Conservation (phyloP, 2,113 vertebrate genomes). For the Nycticorax nycticorax region DNA sequence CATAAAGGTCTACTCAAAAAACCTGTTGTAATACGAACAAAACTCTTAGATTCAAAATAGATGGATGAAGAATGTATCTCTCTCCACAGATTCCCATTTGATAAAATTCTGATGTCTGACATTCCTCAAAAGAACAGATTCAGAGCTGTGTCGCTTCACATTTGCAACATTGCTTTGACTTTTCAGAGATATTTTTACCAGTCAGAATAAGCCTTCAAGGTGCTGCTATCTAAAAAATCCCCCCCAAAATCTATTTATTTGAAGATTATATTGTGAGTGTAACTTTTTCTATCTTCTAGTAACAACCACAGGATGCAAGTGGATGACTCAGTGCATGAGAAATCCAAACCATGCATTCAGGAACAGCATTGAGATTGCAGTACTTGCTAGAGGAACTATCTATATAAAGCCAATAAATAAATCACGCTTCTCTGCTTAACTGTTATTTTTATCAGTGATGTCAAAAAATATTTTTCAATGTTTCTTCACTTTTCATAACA, state of each 20-base stretch:
- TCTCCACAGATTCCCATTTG: background rate
- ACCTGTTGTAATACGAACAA: background rate
- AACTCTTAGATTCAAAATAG: background rate
- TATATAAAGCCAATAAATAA: background rate
- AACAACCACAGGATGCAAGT: background rate
- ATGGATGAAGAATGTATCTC: background rate
- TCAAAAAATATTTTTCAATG: background rate
- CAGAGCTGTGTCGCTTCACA: background rate
- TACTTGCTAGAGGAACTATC: background rate
- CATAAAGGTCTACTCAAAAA: background rate
- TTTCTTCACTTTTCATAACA: background rate
- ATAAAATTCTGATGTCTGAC: background rate
- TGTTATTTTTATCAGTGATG: background rate
- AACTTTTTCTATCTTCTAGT: background rate
- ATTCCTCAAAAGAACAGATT: background rate
- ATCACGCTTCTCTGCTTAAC: background rate
- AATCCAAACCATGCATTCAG: background rate
- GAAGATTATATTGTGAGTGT: background rate
- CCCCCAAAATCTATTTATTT: background rate
- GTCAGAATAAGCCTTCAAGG: background rate
- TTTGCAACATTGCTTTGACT: background rate
- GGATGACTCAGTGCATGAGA: background rate
- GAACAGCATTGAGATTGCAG: background rate
- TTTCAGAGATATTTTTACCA: background rate
- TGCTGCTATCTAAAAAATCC: background rate